Percentiles rank a stretch among this genome's conserved stretches.
Evolutionary conservation across 2,113 vertebrate species (phyloP).

Genomic region (Crotalus tigris): DNA sequence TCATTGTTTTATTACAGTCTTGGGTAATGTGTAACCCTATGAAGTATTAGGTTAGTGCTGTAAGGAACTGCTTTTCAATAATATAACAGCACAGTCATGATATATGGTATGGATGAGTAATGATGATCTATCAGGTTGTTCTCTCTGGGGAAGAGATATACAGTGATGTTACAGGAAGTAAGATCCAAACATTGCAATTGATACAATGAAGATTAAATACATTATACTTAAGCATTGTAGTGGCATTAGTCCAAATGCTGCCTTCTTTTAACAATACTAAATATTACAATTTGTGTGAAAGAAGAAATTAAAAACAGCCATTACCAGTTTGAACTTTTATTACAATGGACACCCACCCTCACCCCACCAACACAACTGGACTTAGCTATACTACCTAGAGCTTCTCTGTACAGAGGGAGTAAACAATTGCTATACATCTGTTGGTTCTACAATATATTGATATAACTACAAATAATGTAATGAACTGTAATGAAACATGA

Average conservation of each 20-base stretch:
- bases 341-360: neutral
- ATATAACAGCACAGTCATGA: neutral
- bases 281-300: neutral
- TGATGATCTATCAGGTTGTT: neutral
- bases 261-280: neutral
- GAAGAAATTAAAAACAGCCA: neutral
- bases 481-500: neutral
- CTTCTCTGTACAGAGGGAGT: neutral
- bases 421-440: neutral
- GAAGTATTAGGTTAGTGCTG: neutral
- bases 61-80: neutral
- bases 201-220: neutral
- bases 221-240: neutral
- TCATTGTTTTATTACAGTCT: neutral
- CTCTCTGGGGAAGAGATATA: neutral
- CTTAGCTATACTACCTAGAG: neutral
- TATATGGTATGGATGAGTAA: neutral
- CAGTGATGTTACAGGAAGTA: neutral
- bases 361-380: neutral
- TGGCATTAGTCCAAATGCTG: neutral
- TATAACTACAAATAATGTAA: neutral
- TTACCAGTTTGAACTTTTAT: neutral
- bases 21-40: neutral
- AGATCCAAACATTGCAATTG: neutral
- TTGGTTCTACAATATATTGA: neutral